phyloP scores from a whole-genome alignment of 2,888 invertebrate species.

The Heliconius ismenius region DNA sequence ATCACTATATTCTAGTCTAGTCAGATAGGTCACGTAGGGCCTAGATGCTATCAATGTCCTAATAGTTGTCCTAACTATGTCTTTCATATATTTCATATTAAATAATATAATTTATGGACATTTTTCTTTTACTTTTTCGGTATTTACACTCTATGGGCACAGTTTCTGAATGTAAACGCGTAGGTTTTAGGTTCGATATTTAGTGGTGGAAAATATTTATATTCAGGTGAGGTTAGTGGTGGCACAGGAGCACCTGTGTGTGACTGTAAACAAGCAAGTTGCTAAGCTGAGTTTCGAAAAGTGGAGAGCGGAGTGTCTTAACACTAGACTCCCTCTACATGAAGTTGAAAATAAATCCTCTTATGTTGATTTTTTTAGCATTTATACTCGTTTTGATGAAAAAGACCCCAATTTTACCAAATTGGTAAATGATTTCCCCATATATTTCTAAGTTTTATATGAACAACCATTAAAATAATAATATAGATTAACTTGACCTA shows the following conservation, averaged over 20 bases:
- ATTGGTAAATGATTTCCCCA: too few relatives aligned
- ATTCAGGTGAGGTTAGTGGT: too few relatives aligned
- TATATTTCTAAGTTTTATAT: neutral
- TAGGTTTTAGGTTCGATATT: neutral
- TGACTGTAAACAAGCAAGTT: too few relatives aligned
- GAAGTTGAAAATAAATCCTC: too few relatives aligned
- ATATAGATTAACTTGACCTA: constrained; percentile 20
- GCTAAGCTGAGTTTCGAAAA: too few relatives aligned
- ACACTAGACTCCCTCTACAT: too few relatives aligned
- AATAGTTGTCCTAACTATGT: constrained; percentile 31
- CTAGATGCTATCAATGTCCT: constrained; percentile 33
- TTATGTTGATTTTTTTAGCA: too few relatives aligned
- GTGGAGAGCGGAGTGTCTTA: too few relatives aligned
- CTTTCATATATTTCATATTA: constrained; percentile 17
- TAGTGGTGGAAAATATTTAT: neutral
- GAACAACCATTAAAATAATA: neutral
- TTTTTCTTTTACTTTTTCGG: neutral
- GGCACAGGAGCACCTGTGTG: too few relatives aligned
- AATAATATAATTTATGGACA: constrained; percentile 21
- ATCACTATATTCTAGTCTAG: constrained; percentile 33
- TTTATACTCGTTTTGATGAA: too few relatives aligned
- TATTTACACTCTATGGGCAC: neutral
- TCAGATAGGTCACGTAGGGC: constrained; percentile 41
- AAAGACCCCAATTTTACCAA: too few relatives aligned
- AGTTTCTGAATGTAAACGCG: neutral